Percentiles rank a stretch among this genome's conserved stretches.
Evolutionary conservation across 2,888 invertebrate species (phyloP).

Genomic region (Nyleta sp.): DNA sequence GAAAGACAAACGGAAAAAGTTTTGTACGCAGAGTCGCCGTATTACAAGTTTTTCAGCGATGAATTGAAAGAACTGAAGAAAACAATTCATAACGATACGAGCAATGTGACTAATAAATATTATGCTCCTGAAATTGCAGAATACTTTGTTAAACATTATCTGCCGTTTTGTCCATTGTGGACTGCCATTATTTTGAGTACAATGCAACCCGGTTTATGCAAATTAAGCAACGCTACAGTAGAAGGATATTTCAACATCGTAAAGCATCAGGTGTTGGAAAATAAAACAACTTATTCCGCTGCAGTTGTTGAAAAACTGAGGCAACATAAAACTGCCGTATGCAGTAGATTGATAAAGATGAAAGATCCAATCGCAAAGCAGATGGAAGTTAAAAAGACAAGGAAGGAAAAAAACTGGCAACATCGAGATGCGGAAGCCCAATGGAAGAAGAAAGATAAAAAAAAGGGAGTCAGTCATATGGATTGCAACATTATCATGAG

Average conservation of each 20-base stretch:
- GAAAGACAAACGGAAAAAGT: too few species aligned
- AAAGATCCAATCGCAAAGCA: not conserved
- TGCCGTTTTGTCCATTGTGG: constrained; percentile 12
- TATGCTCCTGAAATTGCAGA: not conserved
- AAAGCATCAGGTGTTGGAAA: not conserved
- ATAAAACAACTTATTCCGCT: not conserved
- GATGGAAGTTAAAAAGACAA: not conserved
- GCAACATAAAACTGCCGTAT: not conserved
- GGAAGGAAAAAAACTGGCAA: not conserved
- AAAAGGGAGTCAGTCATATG: too few species aligned
- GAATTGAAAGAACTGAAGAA: too few species aligned
- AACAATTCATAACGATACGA: too few species aligned
- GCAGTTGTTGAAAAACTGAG: not conserved
- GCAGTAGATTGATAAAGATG: not conserved
- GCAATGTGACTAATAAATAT: not conserved
- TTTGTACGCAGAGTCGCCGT: too few species aligned
- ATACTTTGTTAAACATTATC: not conserved
- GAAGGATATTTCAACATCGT: not conserved
- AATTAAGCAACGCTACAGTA: constrained; percentile 7
- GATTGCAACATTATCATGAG: too few species aligned
- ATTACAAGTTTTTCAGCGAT: too few species aligned
- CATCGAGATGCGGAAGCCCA: too few species aligned
- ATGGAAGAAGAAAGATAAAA: too few species aligned
- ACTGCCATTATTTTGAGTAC: not conserved
- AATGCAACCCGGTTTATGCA: not conserved